Conservation (phyloP, 1,140 invertebrate species). For the Solen grandis region DNA sequence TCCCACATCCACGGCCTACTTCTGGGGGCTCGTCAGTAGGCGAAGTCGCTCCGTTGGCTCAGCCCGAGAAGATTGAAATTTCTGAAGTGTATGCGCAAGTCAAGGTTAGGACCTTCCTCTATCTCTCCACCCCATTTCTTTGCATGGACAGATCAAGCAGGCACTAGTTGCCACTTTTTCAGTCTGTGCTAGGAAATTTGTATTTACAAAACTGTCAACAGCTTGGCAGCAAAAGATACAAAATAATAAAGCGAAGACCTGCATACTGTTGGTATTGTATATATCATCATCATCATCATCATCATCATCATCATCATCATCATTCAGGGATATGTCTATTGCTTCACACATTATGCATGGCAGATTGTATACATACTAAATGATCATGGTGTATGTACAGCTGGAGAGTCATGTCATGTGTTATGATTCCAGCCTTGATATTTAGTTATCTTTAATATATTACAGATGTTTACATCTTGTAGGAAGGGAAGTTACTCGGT, state of each 20-base stretch:
- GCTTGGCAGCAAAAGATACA: too few species aligned
- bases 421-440: too few species aligned
- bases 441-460: not conserved
- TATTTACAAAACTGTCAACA: not conserved
- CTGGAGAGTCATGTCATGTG: too few species aligned
- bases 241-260: too few species aligned
- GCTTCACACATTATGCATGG: too few species aligned
- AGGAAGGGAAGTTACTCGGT: not conserved
- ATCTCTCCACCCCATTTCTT: not conserved
- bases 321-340: too few species aligned
- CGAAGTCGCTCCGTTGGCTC: slow-evolving; percentile 88
- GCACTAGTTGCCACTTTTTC: not conserved
- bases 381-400: too few species aligned
- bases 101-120: slow-evolving; percentile 66
- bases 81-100: slow-evolving; percentile 82
- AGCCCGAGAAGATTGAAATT: slow-evolving; percentile 89
- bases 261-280: too few species aligned
- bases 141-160: not conserved
- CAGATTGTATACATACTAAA: too few species aligned
- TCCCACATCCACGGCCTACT: not conserved
- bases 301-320: too few species aligned
- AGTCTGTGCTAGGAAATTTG: not conserved
- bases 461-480: not conserved
- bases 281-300: too few species aligned
- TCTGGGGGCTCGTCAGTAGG: not conserved